phyloP scores from a whole-genome alignment of 2,888 invertebrate species.

The Athalia rosae region DNA sequence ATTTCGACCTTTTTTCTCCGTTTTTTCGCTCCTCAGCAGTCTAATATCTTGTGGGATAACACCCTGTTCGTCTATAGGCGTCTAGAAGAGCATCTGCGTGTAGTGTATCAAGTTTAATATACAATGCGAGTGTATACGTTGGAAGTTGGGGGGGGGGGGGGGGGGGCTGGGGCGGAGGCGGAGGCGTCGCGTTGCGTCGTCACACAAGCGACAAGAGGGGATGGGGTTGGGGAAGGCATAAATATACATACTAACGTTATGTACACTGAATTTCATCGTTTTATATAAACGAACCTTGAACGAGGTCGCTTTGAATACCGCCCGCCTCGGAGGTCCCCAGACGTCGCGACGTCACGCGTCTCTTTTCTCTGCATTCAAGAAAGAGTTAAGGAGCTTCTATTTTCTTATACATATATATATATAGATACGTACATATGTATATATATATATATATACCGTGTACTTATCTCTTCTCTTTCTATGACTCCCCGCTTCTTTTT shows the following conservation, averaged over 20 bases:
- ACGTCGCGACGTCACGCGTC: conserved; percentile 16
- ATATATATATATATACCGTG: neutral
- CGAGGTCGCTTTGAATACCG: conserved; percentile 32
- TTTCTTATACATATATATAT: conserved; percentile 2
- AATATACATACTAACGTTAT: conserved; percentile 59
- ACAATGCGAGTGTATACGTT: neutral
- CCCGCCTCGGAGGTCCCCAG: conserved; percentile 8
- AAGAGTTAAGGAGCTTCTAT: conserved; percentile 26
- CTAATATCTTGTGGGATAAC: neutral
- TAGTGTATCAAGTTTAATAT: neutral
- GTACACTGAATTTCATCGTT: conserved; percentile 58
- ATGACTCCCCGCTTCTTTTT: conserved; percentile 17
- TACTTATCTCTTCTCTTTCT: conserved; percentile 17
- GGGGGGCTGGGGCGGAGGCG: neutral
- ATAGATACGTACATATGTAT: too few relatives aligned
- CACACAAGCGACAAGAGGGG: conserved; percentile 51
- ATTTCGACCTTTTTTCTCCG: too few relatives aligned
- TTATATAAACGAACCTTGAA: conserved; percentile 47
- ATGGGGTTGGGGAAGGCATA: conserved; percentile 52
- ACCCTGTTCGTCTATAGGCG: neutral
- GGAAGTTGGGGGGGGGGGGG: neutral
- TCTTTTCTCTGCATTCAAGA: conserved; percentile 11
- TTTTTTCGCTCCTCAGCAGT: too few relatives aligned
- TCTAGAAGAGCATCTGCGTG: neutral
- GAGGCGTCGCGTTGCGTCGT: conserved; percentile 32